phyloP scores from a whole-genome alignment of 2,113 vertebrate genomes.

The Orcinus orca region DNA sequence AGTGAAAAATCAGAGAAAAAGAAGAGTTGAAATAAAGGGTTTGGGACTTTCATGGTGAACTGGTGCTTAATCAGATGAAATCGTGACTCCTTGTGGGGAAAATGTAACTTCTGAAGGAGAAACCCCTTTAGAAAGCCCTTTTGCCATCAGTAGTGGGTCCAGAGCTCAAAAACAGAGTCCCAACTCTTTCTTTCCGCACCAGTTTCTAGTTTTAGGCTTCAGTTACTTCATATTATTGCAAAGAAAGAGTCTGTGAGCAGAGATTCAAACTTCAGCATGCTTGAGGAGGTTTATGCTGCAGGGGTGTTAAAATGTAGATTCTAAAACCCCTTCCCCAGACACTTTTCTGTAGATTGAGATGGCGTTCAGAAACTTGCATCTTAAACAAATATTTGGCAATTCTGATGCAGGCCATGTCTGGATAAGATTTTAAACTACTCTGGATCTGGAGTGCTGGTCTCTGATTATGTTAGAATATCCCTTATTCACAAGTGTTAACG shows the following conservation, averaged over 20 bases:
- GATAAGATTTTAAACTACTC: background rate
- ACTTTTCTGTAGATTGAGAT: background rate
- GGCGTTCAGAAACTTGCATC: background rate
- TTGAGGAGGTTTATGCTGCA: background rate
- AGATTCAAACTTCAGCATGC: background rate
- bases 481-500: background rate
- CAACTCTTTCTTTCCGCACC: background rate
- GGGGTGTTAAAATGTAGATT: background rate
- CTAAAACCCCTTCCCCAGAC: background rate
- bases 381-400: background rate
- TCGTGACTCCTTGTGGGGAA: background rate
- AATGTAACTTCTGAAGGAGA: background rate
- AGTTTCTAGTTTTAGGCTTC: background rate
- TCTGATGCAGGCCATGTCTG: background rate
- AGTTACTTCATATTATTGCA: background rate
- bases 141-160: background rate
- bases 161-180: background rate
- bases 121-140: background rate
- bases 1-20: background rate
- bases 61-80: background rate
- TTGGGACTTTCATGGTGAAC: background rate
- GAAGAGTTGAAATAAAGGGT: background rate
- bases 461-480: background rate
- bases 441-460: background rate
- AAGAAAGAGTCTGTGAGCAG: background rate